Evolutionary conservation across 1,140 invertebrate species (phyloP).

Genomic region (Euura saliciscinereae): DNA sequence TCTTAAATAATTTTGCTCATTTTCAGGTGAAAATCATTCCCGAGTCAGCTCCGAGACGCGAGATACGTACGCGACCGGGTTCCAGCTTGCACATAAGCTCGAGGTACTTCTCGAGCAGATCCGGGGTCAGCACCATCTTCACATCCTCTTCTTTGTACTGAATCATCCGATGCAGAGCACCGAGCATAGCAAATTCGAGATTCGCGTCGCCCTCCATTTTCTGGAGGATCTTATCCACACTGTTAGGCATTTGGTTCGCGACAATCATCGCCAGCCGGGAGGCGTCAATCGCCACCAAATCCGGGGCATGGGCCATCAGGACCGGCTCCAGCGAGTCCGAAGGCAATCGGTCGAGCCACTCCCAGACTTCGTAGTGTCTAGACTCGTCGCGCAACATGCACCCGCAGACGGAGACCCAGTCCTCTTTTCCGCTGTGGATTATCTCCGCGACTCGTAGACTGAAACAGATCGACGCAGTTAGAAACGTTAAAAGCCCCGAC

Average conservation of each 20-base stretch:
- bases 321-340: slow-evolving; percentile 43
- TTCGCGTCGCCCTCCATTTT: slow-evolving; percentile 50
- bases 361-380: slow-evolving; percentile 49
- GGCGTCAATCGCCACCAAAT: slow-evolving; percentile 42
- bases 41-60: background rate
- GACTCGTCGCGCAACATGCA: slow-evolving; percentile 48
- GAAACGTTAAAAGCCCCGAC: too few species aligned
- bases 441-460: slow-evolving; percentile 52
- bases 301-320: slow-evolving; percentile 33
- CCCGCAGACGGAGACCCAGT: slow-evolving; percentile 53
- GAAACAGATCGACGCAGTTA: slow-evolving; percentile 19
- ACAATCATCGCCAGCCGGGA: slow-evolving; percentile 43
- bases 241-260: slow-evolving; percentile 36
- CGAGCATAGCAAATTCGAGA: slow-evolving; percentile 67
- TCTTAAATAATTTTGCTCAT: too few species aligned
- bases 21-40: background rate
- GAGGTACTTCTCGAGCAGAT: slow-evolving; percentile 68
- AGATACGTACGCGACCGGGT: slow-evolving; percentile 47
- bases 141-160: slow-evolving; percentile 54
- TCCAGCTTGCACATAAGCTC: slow-evolving; percentile 72
- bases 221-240: slow-evolving; percentile 48
- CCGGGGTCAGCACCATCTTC: slow-evolving; percentile 58
- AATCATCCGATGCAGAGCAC: slow-evolving; percentile 65
- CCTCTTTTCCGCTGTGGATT: slow-evolving; percentile 50
- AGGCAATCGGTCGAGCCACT: slow-evolving; percentile 48